These are phyloP conservation scores for Melanerpes formicivorus DNA, from an alignment of 2,113 vertebrate genomes.

Conservation along the genomic window DNA sequence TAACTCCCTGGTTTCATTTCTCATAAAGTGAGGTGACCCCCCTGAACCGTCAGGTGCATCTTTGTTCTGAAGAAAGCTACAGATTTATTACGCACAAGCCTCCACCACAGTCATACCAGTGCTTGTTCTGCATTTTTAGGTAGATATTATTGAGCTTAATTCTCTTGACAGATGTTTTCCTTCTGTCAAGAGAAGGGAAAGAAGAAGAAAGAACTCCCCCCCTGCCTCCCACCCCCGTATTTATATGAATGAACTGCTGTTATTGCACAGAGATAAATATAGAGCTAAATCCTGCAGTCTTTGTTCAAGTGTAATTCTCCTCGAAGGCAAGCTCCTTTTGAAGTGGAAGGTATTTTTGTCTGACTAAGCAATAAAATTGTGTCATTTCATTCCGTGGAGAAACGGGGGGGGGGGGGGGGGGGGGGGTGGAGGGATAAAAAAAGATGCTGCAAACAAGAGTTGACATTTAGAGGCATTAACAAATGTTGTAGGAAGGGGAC, in stretches of 20 bases:
- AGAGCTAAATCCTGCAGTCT: slow-evolving; percentile 34
- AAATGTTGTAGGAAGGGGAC: background rate
- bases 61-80: background rate
- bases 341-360: slow-evolving; percentile 65
- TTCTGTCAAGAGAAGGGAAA: background rate
- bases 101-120: background rate
- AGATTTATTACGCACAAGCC: background rate
- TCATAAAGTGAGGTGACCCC: background rate
- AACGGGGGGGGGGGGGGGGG: background rate
- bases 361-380: slow-evolving; percentile 59
- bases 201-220: background rate
- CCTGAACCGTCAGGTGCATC: background rate
- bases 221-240: background rate
- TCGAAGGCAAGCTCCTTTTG: slow-evolving; percentile 57
- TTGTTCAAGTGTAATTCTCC: slow-evolving; percentile 60
- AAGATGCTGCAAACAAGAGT: slow-evolving; percentile 18
- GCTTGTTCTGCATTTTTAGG: background rate
- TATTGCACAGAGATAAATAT: slow-evolving; percentile 31
- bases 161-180: background rate
- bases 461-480: slow-evolving; percentile 12
- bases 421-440: background rate
- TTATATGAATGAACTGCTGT: slow-evolving; percentile 43
- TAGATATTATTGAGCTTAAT: background rate
- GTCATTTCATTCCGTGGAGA: slow-evolving; percentile 45
- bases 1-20: background rate